Conservation (phyloP, 30 jellyfish, hydroid and myxozoan genomes). For the Chrysaora quinquecirrha region DNA sequence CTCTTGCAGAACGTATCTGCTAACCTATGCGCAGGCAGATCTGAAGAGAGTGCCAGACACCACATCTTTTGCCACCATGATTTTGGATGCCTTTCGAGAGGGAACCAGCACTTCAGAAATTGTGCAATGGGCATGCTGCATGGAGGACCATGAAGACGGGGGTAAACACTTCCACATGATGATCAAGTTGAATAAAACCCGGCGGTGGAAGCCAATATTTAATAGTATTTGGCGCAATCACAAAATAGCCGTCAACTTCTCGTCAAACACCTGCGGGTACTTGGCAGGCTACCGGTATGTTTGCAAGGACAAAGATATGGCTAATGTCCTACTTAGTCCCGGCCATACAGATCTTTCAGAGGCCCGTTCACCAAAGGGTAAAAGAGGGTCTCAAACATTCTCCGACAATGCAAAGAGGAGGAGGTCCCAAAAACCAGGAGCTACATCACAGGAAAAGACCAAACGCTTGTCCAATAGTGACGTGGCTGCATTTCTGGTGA, state of each 20-base stretch:
- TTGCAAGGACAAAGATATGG: background rate
- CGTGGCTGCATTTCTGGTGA: background rate
- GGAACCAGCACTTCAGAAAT: background rate
- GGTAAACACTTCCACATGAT: conserved; percentile 6
- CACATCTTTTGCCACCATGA: background rate
- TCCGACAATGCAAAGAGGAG: background rate
- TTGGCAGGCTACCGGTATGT: background rate
- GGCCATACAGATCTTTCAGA: background rate
- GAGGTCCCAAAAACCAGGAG: background rate
- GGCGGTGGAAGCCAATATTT: conserved; percentile 6
- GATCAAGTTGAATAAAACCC: background rate
- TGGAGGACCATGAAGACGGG: background rate
- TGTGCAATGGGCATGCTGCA: conserved; percentile 6
- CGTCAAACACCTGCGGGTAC: background rate
- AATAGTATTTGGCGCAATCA: background rate
- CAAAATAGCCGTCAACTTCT: background rate
- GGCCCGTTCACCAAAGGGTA: background rate
- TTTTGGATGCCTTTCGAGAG: background rate
- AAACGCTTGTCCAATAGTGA: background rate
- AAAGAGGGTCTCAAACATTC: background rate
- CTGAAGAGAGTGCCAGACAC: background rate
- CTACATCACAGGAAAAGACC: background rate
- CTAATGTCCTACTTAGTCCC: background rate
- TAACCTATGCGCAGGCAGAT: conserved; percentile 4
- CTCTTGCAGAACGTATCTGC: background rate